phyloP scores from a whole-genome alignment of 2,888 invertebrate genomes.

The Drosophila subsilvestris region DNA sequence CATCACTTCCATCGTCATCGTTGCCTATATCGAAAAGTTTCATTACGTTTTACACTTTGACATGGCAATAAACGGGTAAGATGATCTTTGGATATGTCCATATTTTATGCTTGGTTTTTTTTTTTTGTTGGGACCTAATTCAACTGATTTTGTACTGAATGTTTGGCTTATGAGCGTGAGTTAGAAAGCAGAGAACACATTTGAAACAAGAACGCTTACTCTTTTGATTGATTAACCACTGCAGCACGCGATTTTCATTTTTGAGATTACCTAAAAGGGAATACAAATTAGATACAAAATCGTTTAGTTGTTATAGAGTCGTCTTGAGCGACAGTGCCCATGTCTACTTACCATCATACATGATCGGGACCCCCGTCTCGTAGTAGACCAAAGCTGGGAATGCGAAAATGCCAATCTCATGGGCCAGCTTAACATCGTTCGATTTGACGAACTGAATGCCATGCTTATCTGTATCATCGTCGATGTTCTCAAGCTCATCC shows the following conservation, averaged over 20 bases:
- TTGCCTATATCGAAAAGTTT: constrained; percentile 72
- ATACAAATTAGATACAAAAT: neutral
- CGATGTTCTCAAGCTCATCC: constrained; percentile 95
- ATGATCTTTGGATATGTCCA: constrained; percentile 59
- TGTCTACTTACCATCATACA: constrained; percentile 93
- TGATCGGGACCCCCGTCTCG: constrained; percentile 96
- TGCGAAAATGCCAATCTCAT: constrained; percentile 95
- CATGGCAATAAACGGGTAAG: constrained; percentile 55
- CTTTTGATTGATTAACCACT: constrained; percentile 98
- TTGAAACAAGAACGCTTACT: constrained; percentile 90
- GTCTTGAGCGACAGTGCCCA: neutral
- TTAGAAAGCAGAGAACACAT: constrained; percentile 83
- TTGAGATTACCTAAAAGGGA: constrained; percentile 91
- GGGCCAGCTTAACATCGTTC: constrained; percentile 94
- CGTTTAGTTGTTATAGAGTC: constrained; percentile 7
- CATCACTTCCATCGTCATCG: constrained; percentile 73
- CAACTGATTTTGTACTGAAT: constrained; percentile 65
- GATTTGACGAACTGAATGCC: constrained; percentile 97
- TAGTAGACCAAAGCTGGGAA: constrained; percentile 97
- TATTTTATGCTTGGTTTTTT: constrained; percentile 3
- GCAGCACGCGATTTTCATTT: constrained; percentile 97
- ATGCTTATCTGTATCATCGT: constrained; percentile 95
- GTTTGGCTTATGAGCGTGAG: constrained; percentile 75
- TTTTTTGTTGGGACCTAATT: constrained; percentile 16
- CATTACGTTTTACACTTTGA: constrained; percentile 67